phyloP scores from a whole-genome alignment of 2,888 invertebrate genomes.

The Acanthosepion lycidas region DNA sequence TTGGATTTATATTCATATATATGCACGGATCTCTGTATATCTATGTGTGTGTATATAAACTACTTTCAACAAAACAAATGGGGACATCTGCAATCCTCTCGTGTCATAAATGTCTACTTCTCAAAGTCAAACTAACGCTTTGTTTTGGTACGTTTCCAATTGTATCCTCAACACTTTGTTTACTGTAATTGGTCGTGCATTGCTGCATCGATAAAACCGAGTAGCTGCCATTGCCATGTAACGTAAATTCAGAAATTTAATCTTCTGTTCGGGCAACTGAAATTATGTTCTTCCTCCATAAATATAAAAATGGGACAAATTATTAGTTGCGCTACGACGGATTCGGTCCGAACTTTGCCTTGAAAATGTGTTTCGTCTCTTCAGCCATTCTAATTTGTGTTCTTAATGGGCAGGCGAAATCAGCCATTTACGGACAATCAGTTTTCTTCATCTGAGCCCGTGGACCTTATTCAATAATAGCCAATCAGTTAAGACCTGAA shows the following conservation, averaged over 20 bases:
- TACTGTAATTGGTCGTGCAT: background rate
- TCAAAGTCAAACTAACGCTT: too few relatives aligned
- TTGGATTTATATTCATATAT: too few relatives aligned
- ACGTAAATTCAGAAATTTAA: background rate
- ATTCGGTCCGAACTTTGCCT: background rate
- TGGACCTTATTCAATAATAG: background rate
- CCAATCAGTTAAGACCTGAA: background rate
- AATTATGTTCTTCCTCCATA: background rate
- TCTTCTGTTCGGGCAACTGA: background rate
- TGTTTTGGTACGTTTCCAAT: background rate
- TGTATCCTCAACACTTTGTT: background rate
- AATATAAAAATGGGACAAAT: background rate
- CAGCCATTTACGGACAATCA: background rate
- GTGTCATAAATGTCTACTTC: too few relatives aligned
- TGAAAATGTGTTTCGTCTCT: background rate
- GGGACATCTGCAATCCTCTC: too few relatives aligned
- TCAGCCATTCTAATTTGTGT: background rate
- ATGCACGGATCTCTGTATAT: too few relatives aligned
- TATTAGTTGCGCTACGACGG: background rate
- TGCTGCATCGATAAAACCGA: background rate
- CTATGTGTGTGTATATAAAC: too few relatives aligned
- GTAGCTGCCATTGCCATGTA: background rate
- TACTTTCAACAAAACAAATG: too few relatives aligned
- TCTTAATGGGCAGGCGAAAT: background rate
- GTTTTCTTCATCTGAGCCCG: background rate